Evolutionary conservation across 2,797 vertebrate species (phyloP).

Genomic region (Phalloptychus januarius): DNA sequence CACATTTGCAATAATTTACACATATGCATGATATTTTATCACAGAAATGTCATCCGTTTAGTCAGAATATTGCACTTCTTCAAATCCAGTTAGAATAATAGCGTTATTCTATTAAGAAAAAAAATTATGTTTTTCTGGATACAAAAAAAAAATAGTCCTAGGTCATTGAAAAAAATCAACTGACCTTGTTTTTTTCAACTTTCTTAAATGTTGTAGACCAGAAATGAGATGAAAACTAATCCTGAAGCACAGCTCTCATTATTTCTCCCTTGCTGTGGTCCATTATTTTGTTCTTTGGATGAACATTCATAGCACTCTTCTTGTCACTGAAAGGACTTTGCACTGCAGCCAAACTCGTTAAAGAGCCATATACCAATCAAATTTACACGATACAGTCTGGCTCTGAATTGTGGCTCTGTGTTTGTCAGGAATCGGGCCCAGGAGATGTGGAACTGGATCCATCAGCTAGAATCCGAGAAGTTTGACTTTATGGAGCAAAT

Average conservation of each 20-base stretch:
- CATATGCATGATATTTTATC: too few relatives aligned
- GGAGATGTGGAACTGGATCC: slow-evolving; percentile 88
- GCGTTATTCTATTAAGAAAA: too few relatives aligned
- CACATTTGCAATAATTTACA: too few relatives aligned
- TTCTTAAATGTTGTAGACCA: neutral
- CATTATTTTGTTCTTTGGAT: neutral
- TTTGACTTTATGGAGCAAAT: slow-evolving; percentile 88
- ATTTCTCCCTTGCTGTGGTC: neutral
- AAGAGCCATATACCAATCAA: neutral
- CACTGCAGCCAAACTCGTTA: neutral
- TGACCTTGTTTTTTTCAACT: too few relatives aligned
- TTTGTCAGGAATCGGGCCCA: slow-evolving; percentile 83
- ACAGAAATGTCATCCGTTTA: too few relatives aligned
- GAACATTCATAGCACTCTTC: neutral
- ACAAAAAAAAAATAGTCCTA: too few relatives aligned
- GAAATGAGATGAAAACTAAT: neutral
- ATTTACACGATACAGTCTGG: neutral
- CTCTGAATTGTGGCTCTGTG: neutral
- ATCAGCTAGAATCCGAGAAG: slow-evolving; percentile 91
- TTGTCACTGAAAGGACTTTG: neutral
- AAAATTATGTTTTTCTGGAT: too few relatives aligned
- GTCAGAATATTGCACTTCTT: too few relatives aligned
- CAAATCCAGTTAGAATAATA: too few relatives aligned
- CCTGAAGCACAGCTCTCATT: neutral
- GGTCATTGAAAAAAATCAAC: too few relatives aligned